Percentiles rank a stretch among this genome's conserved stretches.
phyloP scores from a whole-genome alignment of 2,888 invertebrate species.

The Apeira syringaria region DNA sequence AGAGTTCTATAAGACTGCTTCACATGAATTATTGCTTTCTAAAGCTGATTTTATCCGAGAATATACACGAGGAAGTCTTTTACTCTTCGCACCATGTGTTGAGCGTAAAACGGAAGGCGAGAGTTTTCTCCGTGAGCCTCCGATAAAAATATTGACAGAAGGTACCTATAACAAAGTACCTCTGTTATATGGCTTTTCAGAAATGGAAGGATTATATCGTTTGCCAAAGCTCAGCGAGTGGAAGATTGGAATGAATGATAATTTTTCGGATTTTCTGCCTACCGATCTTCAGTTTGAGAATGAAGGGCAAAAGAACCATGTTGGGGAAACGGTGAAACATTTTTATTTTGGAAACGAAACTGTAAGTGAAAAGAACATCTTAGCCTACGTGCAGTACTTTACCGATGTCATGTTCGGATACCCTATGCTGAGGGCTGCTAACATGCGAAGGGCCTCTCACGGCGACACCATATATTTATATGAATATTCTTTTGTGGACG shows the following conservation, averaged over 20 bases:
- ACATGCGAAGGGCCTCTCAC: not conserved
- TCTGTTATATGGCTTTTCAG: not conserved
- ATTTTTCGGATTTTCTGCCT: not conserved
- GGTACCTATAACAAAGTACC: not conserved
- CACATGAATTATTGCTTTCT: constrained; percentile 1
- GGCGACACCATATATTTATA: constrained; percentile 7
- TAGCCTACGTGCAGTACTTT: constrained; percentile 9
- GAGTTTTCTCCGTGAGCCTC: not conserved
- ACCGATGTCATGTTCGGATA: constrained; percentile 10
- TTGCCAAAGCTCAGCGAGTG: not conserved
- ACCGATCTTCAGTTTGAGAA: not conserved
- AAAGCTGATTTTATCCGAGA: not conserved
- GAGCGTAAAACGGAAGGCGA: not conserved
- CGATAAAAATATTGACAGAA: not conserved
- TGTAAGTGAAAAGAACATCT: constrained; percentile 5
- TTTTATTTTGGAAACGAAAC: constrained; percentile 13
- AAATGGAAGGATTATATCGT: constrained; percentile 9
- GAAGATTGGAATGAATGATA: not conserved
- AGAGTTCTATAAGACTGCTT: constrained; percentile 32
- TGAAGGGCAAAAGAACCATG: constrained; percentile 4
- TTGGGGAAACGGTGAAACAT: constrained; percentile 5
- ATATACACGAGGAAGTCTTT: not conserved
- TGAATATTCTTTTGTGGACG: constrained; percentile 9
- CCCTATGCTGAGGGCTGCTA: constrained; percentile 2
- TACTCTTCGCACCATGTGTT: not conserved